Evolutionary conservation across 2,797 vertebrate genomes (phyloP).

Genomic region (Tenualosa ilisha): DNA sequence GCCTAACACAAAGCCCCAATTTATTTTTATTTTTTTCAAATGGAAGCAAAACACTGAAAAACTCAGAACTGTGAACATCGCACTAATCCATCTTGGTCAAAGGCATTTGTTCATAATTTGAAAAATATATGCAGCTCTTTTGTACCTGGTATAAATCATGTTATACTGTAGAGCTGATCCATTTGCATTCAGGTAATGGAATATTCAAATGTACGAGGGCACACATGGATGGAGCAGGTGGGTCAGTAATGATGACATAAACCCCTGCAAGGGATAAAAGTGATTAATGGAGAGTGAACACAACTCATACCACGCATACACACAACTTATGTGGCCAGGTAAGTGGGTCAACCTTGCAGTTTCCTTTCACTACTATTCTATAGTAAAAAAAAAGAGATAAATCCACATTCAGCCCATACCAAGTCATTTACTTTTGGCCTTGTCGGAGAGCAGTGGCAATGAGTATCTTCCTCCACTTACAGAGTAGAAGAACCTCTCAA

Average conservation of each 20-base stretch:
- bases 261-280: constrained; percentile 61
- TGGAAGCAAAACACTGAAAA: not conserved
- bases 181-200: constrained; percentile 65
- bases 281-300: constrained; percentile 66
- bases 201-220: constrained; percentile 66
- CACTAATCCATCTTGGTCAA: not conserved
- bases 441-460: not conserved
- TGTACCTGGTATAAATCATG: constrained; percentile 65
- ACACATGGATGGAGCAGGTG: constrained; percentile 61
- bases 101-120: constrained; percentile 53
- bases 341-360: constrained; percentile 70
- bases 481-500: not conserved
- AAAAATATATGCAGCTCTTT: constrained; percentile 53
- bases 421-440: not conserved
- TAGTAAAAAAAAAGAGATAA: not conserved
- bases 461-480: not conserved
- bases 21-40: not conserved
- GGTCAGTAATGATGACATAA: constrained; percentile 72
- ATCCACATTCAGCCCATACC: not conserved
- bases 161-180: constrained; percentile 63
- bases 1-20: not conserved
- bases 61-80: not conserved
- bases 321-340: constrained; percentile 63
- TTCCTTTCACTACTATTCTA: not conserved
- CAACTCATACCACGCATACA: constrained; percentile 55